Evolutionary conservation across 2,113 vertebrate genomes (phyloP), one percentile per base, ranked within the genome.

Genomic region (Ia io): DNA sequence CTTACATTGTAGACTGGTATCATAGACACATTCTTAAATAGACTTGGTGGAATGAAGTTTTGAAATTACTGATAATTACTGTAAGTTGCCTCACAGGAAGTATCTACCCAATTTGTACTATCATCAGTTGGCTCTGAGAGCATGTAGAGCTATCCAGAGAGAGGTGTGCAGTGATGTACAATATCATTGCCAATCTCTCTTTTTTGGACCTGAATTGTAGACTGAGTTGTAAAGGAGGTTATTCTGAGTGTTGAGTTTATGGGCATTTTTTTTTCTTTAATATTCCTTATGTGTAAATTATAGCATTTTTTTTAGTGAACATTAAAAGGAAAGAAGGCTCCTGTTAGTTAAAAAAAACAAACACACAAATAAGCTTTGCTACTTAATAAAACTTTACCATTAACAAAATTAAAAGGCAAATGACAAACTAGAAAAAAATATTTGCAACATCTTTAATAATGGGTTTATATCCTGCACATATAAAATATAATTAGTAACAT

Each of bases 351-450:
- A 44, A 87, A 71, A 42, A 25, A 5, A 22, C 17, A 18, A 5
- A 53, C 30, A 42, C 42, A 67, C 44, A 53, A 61, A 47, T 25
- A 47, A 47, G 20, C 17, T 88, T n/a, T 59, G 8, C 84, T 59
- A 49, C 16, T 61, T 80, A 82, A 44, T 13, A 90, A 85, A 70
- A 44, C 11, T 17, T 61, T 82, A 44, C 22, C n/a, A 14, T 79
- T 56, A 94, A 65, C 53, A 90, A 63, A 94, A 86, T 69, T 61
- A 70, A 92, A 80, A 69, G 32, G 16, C 76, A 90, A 56, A 74
- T 67, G 44, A 69, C 51, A 78, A n/a, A 49, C 37, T 37, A 42
- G 53, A 49, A 84, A 91, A 91, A 85, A 85, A 73, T 71, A 78
- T 37, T 49, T 80, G 53, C 23, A 53, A 53, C 35, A 51, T 88